A percentile compares a stretch with the other conserved stretches of the same genome.
These are phyloP conservation scores for Diacarnus erythraeanus DNA, from an alignment of 37 sponge, comb jelly and placozoan genomes.

Conservation along the genomic window DNA sequence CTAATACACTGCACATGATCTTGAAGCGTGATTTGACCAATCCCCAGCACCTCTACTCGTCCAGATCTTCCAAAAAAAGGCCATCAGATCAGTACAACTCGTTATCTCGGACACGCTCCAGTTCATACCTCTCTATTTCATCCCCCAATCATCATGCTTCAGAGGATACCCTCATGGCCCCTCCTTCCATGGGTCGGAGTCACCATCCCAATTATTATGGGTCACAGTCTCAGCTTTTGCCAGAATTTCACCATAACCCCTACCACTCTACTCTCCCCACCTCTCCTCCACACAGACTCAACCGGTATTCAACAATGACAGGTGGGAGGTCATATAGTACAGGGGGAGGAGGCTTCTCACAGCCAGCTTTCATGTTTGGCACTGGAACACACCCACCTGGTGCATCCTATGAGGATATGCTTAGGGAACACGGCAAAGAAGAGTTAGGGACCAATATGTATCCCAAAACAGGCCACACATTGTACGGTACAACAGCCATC, in stretches of 20 bases:
- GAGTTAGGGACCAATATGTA: neutral
- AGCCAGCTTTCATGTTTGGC: neutral
- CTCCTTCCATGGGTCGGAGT: too few relatives aligned
- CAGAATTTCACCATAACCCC: slow-evolving; percentile 1
- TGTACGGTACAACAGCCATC: neutral
- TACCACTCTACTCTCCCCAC: neutral
- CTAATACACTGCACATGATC: slow-evolving; percentile 18
- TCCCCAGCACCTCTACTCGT: neutral
- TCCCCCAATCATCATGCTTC: neutral
- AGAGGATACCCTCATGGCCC: neutral
- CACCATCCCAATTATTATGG: neutral
- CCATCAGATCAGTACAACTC: neutral
- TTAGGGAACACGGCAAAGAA: too few relatives aligned
- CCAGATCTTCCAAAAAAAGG: neutral
- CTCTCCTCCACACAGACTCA: neutral
- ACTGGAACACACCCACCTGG: too few relatives aligned
- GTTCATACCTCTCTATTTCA: neutral
- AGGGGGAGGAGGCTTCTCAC: too few relatives aligned
- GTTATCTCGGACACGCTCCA: neutral
- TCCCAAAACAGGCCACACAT: neutral
- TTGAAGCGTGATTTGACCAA: slow-evolving; percentile 16
- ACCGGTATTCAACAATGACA: too few relatives aligned
- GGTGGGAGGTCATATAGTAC: too few relatives aligned
- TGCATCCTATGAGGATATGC: too few relatives aligned
- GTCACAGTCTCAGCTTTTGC: neutral